Evolutionary conservation across 2,888 invertebrate species (phyloP), one percentile per base, ranked within the genome.

Genomic region (Mesorhabditis spiculigera): DNA sequence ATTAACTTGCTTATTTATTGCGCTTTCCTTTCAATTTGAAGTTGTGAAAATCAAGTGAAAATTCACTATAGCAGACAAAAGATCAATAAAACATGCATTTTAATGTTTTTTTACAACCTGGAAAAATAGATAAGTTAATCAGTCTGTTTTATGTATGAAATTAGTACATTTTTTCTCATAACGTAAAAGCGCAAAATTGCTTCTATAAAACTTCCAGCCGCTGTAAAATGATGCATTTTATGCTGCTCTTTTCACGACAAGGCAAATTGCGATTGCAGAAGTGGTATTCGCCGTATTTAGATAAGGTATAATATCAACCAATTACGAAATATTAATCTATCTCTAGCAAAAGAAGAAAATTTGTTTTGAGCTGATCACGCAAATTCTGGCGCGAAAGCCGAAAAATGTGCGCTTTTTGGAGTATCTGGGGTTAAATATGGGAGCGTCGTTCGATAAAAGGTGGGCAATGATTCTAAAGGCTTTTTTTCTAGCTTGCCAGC

Each of bases 401-500:
- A n/a, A 89, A 89, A 80, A 89, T 98, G 97, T 97, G 96, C 86
- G 96, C 96, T 99, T 98, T 86, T 89, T 98, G 41, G 98, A 99
- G 87, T 98, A 97, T 95, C 94, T 94, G 87, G 3, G 28, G n/a
- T n/a, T n/a, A 1, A 97, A 89, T 81, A 80, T 88, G n/a, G n/a
- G 64, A 98, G 98, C 90, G 92, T 99, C 85, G 98, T n/a, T 98
- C 63, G 98, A 98, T 87, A 98, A 98, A 89, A 91, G 97, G 95
- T 95, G 87, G 69, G 74, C 63, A 1, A 28, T 28, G 3, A 28
- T 28, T 28, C 28, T 28, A 28, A 28, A 28, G 28, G 28, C n/a
- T n/a, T 28, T 3, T 28, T 28, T 28, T 1, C 28, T 28, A 28
- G 1, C 28, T 28, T 28, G 28, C 28, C 28, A 28, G 28, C 28